Conservation (phyloP, 2,888 invertebrate genomes). For the Pristionchus fissidentatus region DNA sequence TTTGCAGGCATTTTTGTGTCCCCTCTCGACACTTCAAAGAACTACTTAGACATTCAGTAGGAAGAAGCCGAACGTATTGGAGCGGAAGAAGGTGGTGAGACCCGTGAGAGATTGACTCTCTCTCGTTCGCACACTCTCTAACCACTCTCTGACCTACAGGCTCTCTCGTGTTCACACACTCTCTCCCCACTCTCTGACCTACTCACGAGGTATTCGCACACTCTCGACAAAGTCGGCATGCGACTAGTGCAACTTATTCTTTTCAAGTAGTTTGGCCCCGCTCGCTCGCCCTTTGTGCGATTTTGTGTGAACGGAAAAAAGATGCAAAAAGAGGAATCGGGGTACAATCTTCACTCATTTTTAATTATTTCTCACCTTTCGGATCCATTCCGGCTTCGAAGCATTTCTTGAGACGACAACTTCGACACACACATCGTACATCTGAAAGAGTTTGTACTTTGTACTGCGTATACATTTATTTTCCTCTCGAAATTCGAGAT, state of each 20-base stretch:
- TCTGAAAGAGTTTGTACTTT: constrained; percentile 54
- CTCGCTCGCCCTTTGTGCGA: constrained; percentile 10
- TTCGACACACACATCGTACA: constrained; percentile 67
- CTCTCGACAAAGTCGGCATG: neutral
- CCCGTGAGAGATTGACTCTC: neutral
- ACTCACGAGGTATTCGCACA: constrained; percentile 27
- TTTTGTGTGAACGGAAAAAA: neutral
- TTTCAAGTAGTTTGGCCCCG: neutral
- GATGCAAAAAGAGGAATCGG: neutral
- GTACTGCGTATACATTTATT: no score
- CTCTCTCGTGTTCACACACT: neutral
- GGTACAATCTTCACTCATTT: no score
- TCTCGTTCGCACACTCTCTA: neutral
- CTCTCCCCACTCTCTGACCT: neutral
- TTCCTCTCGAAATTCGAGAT: no score
- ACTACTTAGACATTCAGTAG: neutral
- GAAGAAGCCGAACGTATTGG: constrained; percentile 2
- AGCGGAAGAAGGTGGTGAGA: constrained; percentile 17
- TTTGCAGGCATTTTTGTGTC: neutral
- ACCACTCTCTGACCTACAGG: neutral
- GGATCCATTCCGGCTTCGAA: constrained; percentile 70
- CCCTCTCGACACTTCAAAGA: neutral
- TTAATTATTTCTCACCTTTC: no score
- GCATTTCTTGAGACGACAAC: constrained; percentile 68
- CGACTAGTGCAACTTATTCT: constrained; percentile 28